phyloP scores from a whole-genome alignment of 2,888 invertebrate species.

The Troides aeacus region DNA sequence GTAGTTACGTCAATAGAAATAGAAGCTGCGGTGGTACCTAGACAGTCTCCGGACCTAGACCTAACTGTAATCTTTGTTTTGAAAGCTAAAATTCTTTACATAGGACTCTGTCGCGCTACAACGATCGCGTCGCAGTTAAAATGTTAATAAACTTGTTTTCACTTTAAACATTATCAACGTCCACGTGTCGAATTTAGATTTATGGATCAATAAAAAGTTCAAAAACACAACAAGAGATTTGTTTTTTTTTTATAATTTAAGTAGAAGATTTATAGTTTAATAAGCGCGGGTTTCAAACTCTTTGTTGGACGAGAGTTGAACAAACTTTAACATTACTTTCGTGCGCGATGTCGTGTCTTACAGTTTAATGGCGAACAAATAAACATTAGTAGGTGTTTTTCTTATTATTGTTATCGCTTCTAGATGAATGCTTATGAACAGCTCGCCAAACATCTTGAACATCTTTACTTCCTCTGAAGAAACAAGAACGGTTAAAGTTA shows the following conservation, averaged over 20 bases:
- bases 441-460: not conserved
- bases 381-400: slow-evolving; percentile 29
- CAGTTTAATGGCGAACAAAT: slow-evolving; percentile 37
- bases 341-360: slow-evolving; percentile 37
- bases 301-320: slow-evolving; percentile 30
- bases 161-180: not conserved
- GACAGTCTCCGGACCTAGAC: too few species aligned
- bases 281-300: not conserved
- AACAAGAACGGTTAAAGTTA: not conserved
- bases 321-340: slow-evolving; percentile 35
- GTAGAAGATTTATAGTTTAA: slow-evolving; percentile 6
- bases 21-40: too few species aligned
- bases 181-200: not conserved
- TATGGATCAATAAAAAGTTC: not conserved
- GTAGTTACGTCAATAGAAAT: too few species aligned
- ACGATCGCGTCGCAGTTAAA: not conserved
- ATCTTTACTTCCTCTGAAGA: not conserved
- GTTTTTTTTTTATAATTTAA: not conserved
- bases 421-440: not conserved
- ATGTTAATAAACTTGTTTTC: not conserved
- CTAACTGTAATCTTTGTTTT: not conserved
- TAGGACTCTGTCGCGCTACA: not conserved
- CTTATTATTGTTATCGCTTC: slow-evolving; percentile 4
- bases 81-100: not conserved
- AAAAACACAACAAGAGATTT: not conserved